Conservation (phyloP, 2,797 vertebrate genomes). For the Syncerus caffer region DNA sequence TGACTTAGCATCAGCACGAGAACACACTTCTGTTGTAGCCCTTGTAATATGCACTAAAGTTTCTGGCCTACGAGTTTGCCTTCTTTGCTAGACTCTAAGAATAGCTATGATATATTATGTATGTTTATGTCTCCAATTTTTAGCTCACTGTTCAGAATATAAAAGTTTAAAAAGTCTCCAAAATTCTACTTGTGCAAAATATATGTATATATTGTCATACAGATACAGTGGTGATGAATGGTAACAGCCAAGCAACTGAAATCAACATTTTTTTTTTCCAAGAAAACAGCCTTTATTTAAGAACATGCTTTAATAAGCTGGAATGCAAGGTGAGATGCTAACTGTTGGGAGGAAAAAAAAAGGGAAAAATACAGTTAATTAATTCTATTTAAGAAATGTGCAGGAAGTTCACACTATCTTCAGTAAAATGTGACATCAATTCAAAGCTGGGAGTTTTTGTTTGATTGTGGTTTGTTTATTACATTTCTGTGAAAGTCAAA, state of each 20-base stretch:
- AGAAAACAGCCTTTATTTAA: background rate
- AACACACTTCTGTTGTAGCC: background rate
- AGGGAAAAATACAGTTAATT: background rate
- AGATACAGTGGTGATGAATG: background rate
- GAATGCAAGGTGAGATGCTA: background rate
- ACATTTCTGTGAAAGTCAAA: background rate
- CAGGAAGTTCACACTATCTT: background rate
- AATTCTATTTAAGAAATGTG: background rate
- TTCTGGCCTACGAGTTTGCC: constrained; percentile 1
- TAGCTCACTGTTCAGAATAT: background rate
- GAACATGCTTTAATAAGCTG: background rate
- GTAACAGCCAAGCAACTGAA: background rate
- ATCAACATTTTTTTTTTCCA: background rate
- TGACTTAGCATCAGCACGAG: background rate
- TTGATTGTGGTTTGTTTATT: background rate
- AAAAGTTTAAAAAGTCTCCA: background rate
- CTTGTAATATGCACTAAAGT: background rate
- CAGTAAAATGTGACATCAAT: background rate
- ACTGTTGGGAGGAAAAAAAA: background rate
- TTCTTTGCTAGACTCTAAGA: background rate
- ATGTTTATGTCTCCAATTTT: background rate
- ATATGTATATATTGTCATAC: background rate
- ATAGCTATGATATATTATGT: background rate
- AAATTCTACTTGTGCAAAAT: background rate
- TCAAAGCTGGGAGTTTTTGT: background rate